Base-by-base conservation (phyloP, 64 coral and sea anemone genomes). In the Pocillopora verrucosa region DNA sequence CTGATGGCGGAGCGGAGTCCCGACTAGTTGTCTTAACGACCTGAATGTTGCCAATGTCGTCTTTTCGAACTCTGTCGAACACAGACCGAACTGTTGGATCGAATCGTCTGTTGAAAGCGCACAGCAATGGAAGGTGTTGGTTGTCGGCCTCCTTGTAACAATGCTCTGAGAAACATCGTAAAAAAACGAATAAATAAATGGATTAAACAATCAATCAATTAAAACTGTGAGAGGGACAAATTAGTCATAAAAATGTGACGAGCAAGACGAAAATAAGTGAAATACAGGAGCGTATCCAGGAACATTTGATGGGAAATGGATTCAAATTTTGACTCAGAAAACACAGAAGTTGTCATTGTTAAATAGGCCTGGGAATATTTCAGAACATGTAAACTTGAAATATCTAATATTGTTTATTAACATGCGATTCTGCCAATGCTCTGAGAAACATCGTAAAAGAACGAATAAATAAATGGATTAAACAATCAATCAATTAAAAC, bases 91-190 rank as follows among this genome's bases (percentile, higher is more conserved):
- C 45, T 10, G 93, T 91, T 35, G 90, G 90, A 84, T 98, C 96
- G 82, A 98, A 98, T 25, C 96, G 86, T n/a, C 96, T 87, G 76
- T 98, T 98, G 34, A 94, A 98, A 58, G 89, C 86, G 82, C 96
- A 98, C 2, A 92, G 30, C 25, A 98, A 38, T 37, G 96, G 92
- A 61, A 87, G 25, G 6, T 89, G 64, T 4, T 38, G 56, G 34
- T 24, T 87, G 58, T 86, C 79, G 24, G 94, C 94, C 13, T 87
- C 76, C 0, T 96, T 76, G 70, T 96, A 96, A 87, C 94, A 96
- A 1, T 38, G 22, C 64, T 70, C 94, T 96, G 61, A 16, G 80
- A 89, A 37, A 24, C 16, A 51, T 51, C 3, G 41, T 51, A 30
- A 30, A 51, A 51, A 51, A 89, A 56, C n/a, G 36, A 60, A 74